Percentiles rank a stretch among this genome's conserved stretches.
Conservation (phyloP, 1,140 invertebrate genomes). For the Plectrocnemia conspersa region DNA sequence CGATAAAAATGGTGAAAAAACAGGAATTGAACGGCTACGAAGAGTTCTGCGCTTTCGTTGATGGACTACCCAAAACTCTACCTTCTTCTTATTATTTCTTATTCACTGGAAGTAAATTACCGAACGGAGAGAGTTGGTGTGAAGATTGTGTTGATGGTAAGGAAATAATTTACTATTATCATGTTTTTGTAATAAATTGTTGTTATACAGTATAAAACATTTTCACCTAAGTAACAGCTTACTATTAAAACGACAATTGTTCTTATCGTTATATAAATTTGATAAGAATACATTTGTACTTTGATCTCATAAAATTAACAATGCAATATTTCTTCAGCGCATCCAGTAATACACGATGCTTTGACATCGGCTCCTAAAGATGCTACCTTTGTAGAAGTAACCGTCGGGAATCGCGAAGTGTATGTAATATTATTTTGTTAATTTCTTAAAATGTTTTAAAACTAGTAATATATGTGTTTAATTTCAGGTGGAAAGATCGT, state of each 20-base stretch:
- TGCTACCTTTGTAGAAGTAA: constrained; percentile 60
- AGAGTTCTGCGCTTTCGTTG: constrained; percentile 25
- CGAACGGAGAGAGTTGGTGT: constrained; percentile 69
- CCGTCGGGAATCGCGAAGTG: constrained; percentile 64
- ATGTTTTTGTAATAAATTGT: constrained; percentile 38
- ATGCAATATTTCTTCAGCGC: constrained; percentile 39
- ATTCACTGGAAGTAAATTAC: constrained; percentile 62
- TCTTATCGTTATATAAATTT: not conserved
- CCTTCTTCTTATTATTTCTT: constrained; percentile 59
- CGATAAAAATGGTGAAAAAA: constrained; percentile 32
- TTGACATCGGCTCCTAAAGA: constrained; percentile 53
- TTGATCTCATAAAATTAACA: not conserved
- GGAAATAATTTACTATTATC: constrained; percentile 38
- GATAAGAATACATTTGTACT: not conserved
- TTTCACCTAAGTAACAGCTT: too few species aligned
- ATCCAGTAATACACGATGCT: constrained; percentile 59
- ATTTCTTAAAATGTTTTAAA: not conserved
- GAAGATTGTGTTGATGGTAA: constrained; percentile 65
- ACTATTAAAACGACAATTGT: too few species aligned
- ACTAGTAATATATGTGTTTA: constrained; percentile 18
- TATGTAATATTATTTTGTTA: constrained; percentile 45
- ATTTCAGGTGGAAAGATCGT: constrained; percentile 68
- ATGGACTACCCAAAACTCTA: constrained; percentile 9
- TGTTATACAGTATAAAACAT: constrained; percentile 18
- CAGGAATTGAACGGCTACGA: constrained; percentile 26